These are phyloP conservation scores for Carassius carassius DNA, from an alignment of 2,113 vertebrate genomes.

Conservation along the genomic window DNA sequence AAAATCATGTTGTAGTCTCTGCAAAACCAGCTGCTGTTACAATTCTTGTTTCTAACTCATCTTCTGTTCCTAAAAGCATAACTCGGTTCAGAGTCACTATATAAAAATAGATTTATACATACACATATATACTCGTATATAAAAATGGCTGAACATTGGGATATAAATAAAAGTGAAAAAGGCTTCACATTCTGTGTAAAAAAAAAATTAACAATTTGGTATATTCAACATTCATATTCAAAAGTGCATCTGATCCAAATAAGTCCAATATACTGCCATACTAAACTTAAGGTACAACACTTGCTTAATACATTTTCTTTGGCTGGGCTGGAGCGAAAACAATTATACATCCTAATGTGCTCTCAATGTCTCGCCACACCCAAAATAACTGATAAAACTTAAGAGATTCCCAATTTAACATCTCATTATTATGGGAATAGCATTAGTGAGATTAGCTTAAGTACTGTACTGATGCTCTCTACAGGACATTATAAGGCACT, in stretches of 20 bases:
- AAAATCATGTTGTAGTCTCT: conserved; percentile 77
- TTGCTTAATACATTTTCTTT: background rate
- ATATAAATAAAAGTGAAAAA: conserved; percentile 88
- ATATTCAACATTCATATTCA: conserved; percentile 83
- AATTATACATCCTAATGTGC: conserved; percentile 7
- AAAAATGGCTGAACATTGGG: conserved; percentile 77
- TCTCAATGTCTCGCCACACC: conserved; percentile 14
- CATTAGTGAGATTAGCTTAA: conserved; percentile 29
- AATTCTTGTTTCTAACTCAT: conserved; percentile 52
- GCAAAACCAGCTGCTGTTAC: conserved; percentile 94
- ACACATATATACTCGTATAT: conserved; percentile 88
- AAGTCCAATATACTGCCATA: conserved; percentile 49
- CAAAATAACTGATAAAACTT: background rate
- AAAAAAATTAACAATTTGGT: conserved; percentile 53
- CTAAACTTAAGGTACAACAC: conserved; percentile 32
- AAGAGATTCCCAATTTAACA: conserved; percentile 10
- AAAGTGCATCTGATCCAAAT: conserved; percentile 89
- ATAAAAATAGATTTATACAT: conserved; percentile 78
- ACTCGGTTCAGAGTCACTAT: conserved; percentile 78
- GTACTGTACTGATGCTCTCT: conserved; percentile 15
- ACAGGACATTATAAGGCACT: conserved; percentile 17
- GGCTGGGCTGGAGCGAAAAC: conserved; percentile 18
- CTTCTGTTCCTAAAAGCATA: conserved; percentile 68
- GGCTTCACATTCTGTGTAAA: conserved; percentile 75
- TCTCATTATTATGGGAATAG: background rate